phyloP scores from a whole-genome alignment of 2,888 invertebrate species.

The Nebria brevicollis region DNA sequence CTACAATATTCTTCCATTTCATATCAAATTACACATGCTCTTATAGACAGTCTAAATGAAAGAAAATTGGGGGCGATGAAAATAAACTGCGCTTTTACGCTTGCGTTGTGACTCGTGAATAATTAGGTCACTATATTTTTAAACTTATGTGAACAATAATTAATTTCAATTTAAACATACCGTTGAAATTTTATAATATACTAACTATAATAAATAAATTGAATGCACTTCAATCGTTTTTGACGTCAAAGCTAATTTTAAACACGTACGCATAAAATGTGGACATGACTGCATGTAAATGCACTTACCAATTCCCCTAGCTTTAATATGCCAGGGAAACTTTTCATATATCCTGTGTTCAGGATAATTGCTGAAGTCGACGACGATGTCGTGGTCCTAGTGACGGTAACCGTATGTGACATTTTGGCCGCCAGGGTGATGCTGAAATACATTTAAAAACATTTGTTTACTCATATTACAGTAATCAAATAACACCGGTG shows the following conservation, averaged over 20 bases:
- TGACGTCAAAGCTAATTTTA: background rate
- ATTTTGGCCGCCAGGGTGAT: conserved; percentile 64
- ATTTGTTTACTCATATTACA: background rate
- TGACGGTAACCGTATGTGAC: conserved; percentile 90
- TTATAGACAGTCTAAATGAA: background rate
- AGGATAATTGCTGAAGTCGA: conserved; percentile 80
- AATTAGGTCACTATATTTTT: conserved; percentile 21
- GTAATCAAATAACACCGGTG: background rate
- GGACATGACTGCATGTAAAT: conserved; percentile 1
- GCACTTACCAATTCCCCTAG: conserved; percentile 79
- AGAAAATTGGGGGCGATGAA: conserved; percentile 22
- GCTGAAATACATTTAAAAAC: background rate
- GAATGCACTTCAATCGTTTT: background rate
- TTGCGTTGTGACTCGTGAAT: conserved; percentile 16
- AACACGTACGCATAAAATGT: conserved; percentile 26
- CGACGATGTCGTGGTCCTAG: conserved; percentile 82
- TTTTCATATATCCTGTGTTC: conserved; percentile 83
- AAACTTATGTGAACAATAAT: background rate
- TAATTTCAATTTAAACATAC: conserved; percentile 4
- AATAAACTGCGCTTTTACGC: conserved; percentile 18
- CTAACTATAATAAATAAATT: background rate
- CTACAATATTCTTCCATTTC: background rate
- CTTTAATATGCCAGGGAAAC: conserved; percentile 82
- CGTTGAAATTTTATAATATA: background rate
- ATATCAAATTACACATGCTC: background rate